Evolutionary conservation across 2,113 vertebrate species (phyloP).

Genomic region (Myiozetetes cayanensis): DNA sequence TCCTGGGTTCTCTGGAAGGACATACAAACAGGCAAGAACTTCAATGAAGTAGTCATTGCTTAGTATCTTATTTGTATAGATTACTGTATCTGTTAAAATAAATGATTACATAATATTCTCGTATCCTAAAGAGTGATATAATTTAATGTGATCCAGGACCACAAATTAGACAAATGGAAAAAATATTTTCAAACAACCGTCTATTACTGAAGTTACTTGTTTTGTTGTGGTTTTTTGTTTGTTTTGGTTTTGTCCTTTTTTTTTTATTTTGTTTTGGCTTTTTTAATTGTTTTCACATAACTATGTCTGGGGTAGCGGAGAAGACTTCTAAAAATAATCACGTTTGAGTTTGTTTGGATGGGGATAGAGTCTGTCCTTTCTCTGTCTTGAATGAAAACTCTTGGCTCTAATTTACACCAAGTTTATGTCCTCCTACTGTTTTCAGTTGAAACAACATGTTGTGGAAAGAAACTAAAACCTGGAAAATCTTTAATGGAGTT

Average conservation of each 20-base stretch:
- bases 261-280: not conserved
- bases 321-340: not conserved
- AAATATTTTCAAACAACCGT: not conserved
- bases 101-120: not conserved
- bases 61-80: conserved; percentile 1
- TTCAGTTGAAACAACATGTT: not conserved
- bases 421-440: not conserved
- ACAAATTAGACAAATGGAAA: not conserved
- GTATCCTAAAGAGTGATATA: not conserved
- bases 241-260: not conserved
- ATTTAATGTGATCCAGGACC: not conserved
- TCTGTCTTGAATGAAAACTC: not conserved
- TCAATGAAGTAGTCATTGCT: conserved; percentile 14
- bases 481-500: not conserved
- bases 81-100: not conserved
- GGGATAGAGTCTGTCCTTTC: not conserved
- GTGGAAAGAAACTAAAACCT: not conserved
- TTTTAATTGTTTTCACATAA: not conserved
- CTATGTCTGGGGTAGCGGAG: not conserved
- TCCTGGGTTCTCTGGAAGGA: conserved; percentile 99
- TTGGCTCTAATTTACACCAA: not conserved
- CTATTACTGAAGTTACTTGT: not conserved
- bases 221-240: not conserved
- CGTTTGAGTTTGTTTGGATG: not conserved
- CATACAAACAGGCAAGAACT: conserved; percentile 92